Base-by-base conservation (phyloP, 2,888 invertebrate species). In the Blera fallax region DNA sequence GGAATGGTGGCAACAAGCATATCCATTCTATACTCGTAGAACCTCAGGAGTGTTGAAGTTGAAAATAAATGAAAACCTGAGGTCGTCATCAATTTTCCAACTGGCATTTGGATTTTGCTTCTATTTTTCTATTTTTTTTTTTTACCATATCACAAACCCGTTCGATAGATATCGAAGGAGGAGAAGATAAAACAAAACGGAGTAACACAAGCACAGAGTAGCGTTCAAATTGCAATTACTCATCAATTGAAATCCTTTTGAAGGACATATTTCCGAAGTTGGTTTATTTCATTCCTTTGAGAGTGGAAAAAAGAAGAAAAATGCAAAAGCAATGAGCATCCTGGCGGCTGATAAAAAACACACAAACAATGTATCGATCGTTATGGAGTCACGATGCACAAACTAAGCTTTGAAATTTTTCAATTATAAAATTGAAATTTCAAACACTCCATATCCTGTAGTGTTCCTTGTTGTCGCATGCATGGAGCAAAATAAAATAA, bases 21-120 rank as follows among this genome's bases (percentile, higher is more conserved):
- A 58, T 72, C 16, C 16, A 40, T 11, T 72, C 16, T 24, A 40
- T 11, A 37, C 34, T 10, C 11, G n/a, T n/a, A 29, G 65, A 65
- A 67, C 73, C 62, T 78, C 83, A 50, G 24, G 60, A 73, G 84
- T 70, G 80, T 80, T 79, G 79, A 70, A 74, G 80, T 80, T 79
- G 79, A 70, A 74, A 79, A 79, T 70, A 84, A 80, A 84, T 84
- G 79, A 79, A 79, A 84, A 79, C 84, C 78, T 79, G 79, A 80
- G 80, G 80, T 84, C 80, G 79, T 84, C 84, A 84, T 84, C 84
- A 84, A 84, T 84, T 84, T 80, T 74, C 84, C 74, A 80, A 79
- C 84, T 84, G 84, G 69, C 79, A 80, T 79, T 79, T 76, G 58
- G 69, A 74, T 43, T 74, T 76, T 37, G 45, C 58, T 60, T 54